phyloP scores from a whole-genome alignment of 2,797 vertebrate genomes.

The Decapterus maruadsi region DNA sequence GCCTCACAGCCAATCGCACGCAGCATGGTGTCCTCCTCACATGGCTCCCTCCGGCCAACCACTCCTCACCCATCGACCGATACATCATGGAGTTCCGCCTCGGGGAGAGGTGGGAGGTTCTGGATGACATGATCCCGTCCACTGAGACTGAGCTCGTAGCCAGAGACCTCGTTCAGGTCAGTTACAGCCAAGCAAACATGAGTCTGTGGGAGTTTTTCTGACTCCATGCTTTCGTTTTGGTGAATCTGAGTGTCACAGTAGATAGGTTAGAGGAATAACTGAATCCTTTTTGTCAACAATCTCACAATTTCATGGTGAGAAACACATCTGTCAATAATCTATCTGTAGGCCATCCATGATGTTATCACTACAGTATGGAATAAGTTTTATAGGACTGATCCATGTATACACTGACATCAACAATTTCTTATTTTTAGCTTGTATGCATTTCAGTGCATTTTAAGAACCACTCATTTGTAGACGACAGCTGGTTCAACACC shows the following conservation, averaged over 20 bases:
- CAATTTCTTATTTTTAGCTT: not conserved
- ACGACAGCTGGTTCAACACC: not conserved
- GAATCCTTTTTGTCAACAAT: not conserved
- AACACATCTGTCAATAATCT: not conserved
- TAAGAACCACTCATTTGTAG: not conserved
- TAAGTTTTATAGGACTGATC: not conserved
- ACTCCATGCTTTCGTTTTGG: not conserved
- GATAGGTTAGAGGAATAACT: not conserved
- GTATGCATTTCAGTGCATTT: not conserved
- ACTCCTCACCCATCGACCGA: slow-evolving; percentile 95
- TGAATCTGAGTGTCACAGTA: not conserved
- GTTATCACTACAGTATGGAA: not conserved
- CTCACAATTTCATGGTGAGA: not conserved
- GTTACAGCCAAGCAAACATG: slow-evolving; percentile 14
- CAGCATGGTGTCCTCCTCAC: slow-evolving; percentile 98
- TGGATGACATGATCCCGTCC: slow-evolving; percentile 93
- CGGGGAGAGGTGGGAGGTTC: slow-evolving; percentile 96
- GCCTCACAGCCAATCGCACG: slow-evolving; percentile 99
- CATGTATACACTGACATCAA: not conserved
- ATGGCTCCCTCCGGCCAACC: slow-evolving; percentile 98
- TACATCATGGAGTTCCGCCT: slow-evolving; percentile 98
- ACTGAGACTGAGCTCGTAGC: slow-evolving; percentile 95
- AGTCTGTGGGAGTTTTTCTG: not conserved
- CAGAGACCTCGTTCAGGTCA: slow-evolving; percentile 97
- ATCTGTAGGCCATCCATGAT: not conserved